Conservation (phyloP, 2,888 invertebrate species). For the Cancer borealis region DNA sequence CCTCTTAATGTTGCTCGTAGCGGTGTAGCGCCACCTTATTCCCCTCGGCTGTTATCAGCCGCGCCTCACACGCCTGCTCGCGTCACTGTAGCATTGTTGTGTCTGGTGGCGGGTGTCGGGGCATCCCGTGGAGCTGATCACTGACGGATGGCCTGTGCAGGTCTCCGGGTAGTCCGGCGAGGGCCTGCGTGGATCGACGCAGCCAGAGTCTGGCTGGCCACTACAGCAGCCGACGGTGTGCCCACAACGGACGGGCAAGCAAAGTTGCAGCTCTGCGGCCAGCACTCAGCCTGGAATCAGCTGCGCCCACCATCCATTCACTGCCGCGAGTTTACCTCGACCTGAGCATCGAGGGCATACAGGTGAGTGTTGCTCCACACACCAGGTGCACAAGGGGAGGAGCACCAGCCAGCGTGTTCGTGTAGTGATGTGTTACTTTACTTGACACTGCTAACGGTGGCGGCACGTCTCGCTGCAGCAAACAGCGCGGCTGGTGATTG, state of each 20-base stretch:
- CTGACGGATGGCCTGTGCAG: slow-evolving; percentile 34
- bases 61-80: neutral
- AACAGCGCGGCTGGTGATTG: slow-evolving; percentile 87
- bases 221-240: slow-evolving; percentile 67
- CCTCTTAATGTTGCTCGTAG: neutral
- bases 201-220: slow-evolving; percentile 70
- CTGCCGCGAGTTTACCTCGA: slow-evolving; percentile 74
- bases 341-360: slow-evolving; percentile 73
- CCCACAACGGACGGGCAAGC: slow-evolving; percentile 63
- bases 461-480: slow-evolving; percentile 63
- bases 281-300: slow-evolving; percentile 73
- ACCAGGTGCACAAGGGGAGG: neutral
- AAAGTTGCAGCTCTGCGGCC: slow-evolving; percentile 72
- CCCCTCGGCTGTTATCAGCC: neutral
- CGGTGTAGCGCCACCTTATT: neutral
- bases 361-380: slow-evolving; percentile 58
- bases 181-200: slow-evolving; percentile 66
- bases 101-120: neutral
- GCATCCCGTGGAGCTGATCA: neutral
- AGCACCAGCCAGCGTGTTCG: too few relatives aligned
- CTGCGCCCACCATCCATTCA: slow-evolving; percentile 70
- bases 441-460: neutral
- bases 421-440: too few relatives aligned
- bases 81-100: neutral
- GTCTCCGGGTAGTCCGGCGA: slow-evolving; percentile 68